Evolutionary conservation across 2,797 vertebrate genomes (phyloP).

Genomic region (Psittacula derbiana): DNA sequence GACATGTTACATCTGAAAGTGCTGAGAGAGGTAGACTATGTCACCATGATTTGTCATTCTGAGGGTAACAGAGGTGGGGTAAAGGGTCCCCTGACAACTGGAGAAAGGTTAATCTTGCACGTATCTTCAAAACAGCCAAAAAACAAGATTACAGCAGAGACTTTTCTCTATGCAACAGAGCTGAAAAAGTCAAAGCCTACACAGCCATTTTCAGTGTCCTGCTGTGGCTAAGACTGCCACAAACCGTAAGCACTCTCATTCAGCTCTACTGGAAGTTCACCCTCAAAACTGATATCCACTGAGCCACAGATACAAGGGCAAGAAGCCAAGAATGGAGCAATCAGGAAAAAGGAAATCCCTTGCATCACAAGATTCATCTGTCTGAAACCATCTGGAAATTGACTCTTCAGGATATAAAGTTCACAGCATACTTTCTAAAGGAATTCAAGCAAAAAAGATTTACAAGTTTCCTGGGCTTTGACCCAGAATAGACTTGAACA

Average conservation of each 20-base stretch:
- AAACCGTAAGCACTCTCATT: neutral
- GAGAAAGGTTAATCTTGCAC: neutral
- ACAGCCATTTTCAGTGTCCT: neutral
- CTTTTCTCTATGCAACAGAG: neutral
- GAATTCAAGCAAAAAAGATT: conserved; percentile 45
- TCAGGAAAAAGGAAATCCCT: conserved; percentile 74
- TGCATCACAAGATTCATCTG: conserved; percentile 67
- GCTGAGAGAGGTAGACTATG: neutral
- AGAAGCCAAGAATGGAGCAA: conserved; percentile 54
- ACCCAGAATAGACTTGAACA: conserved; percentile 26
- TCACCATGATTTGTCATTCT: neutral
- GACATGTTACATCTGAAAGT: fast-evolving
- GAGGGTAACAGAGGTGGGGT: neutral
- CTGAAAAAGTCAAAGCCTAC: neutral
- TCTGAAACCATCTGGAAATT: conserved; percentile 66
- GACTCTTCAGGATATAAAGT: conserved; percentile 70
- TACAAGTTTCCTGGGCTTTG: conserved; percentile 63
- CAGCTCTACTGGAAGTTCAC: neutral
- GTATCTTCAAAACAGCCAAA: neutral
- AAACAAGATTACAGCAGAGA: neutral
- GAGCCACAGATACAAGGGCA: conserved; percentile 44
- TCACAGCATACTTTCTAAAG: conserved; percentile 59
- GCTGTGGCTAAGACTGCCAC: neutral
- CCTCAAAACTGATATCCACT: neutral
- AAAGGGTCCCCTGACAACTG: neutral